Percentiles rank a stretch among this genome's conserved stretches.
Evolutionary conservation across 2,113 vertebrate species (phyloP).

Genomic region (Antechinus flavipes): DNA sequence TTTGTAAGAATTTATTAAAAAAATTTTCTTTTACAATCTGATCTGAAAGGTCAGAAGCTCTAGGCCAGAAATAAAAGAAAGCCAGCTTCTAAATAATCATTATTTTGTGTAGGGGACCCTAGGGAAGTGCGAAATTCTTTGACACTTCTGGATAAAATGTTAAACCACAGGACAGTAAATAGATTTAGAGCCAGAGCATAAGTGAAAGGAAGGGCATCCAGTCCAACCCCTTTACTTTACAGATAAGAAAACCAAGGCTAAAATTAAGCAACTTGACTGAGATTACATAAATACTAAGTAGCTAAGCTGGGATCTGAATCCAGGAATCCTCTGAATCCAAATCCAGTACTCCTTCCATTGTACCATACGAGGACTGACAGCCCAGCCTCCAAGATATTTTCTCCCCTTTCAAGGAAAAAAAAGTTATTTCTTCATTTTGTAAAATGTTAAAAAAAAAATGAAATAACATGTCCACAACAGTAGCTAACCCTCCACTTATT

Average conservation of each 20-base stretch:
- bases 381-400: background rate
- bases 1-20: background rate
- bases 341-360: background rate
- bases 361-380: background rate
- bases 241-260: background rate
- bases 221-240: background rate
- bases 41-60: background rate
- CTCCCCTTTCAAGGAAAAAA: background rate
- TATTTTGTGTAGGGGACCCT: background rate
- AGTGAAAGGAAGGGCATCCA: background rate
- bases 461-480: background rate
- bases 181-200: background rate
- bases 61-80: background rate
- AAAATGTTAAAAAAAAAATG: conserved; percentile 1
- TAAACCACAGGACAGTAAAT: background rate
- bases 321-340: background rate
- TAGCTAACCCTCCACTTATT: background rate
- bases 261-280: background rate
- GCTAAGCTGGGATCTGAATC: background rate
- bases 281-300: background rate
- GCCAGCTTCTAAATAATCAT: background rate
- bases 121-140: background rate
- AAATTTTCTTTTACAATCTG: background rate
- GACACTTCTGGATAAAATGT: background rate
- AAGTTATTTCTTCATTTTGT: background rate